Conservation (phyloP, 2,797 vertebrate genomes). For the Acomys russatus region DNA sequence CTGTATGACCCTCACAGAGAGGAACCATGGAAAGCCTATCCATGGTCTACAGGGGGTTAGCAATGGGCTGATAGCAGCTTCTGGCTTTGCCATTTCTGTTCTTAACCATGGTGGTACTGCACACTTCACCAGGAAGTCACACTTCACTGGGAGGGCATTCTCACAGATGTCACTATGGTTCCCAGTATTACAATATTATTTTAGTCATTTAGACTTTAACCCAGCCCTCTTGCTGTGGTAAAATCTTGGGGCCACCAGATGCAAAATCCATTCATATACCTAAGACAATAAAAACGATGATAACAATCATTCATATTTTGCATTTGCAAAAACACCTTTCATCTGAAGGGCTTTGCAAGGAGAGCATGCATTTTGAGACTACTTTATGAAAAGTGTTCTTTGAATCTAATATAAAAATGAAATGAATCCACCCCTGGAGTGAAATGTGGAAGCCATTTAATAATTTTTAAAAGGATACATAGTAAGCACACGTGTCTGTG, state of each 20-base stretch:
- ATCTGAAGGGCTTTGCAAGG: conserved; percentile 77
- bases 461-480: conserved; percentile 59
- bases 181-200: conserved; percentile 84
- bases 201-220: conserved; percentile 86
- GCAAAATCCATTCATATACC: conserved; percentile 80
- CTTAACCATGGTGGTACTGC: conserved; percentile 74
- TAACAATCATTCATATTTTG: conserved; percentile 83
- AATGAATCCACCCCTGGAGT: conserved; percentile 80
- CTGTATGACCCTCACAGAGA: conserved; percentile 71
- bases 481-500: conserved; percentile 39
- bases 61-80: conserved; percentile 79
- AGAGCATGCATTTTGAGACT: conserved; percentile 76
- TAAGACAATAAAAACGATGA: conserved; percentile 80
- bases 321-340: conserved; percentile 79
- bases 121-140: conserved; percentile 87
- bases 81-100: conserved; percentile 81
- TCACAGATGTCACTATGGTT: conserved; percentile 83
- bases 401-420: conserved; percentile 83
- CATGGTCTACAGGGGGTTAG: conserved; percentile 75
- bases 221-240: conserved; percentile 78
- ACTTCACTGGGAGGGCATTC: no score
- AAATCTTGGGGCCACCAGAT: conserved; percentile 84
- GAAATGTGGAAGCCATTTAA: conserved; percentile 81
- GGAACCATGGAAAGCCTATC: conserved; percentile 78
- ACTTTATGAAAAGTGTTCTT: conserved; percentile 81